phyloP scores from a whole-genome alignment of 1,140 invertebrate species.

The Bombus waltoni region DNA sequence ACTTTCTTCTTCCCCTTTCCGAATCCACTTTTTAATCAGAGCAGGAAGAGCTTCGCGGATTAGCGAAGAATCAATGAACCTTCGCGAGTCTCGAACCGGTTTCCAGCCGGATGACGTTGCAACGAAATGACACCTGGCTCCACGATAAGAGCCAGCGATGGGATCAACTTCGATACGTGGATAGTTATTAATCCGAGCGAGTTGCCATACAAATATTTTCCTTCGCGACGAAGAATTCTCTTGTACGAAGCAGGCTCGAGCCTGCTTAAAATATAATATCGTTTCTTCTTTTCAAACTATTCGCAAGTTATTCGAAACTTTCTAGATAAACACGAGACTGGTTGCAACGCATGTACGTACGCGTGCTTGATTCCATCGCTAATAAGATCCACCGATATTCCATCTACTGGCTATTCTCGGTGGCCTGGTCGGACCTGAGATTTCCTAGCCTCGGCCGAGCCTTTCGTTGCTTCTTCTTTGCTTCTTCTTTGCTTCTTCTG shows the following conservation, averaged over 20 bases:
- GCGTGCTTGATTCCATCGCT: background rate
- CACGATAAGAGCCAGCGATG: conserved; percentile 49
- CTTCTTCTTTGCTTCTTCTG: background rate
- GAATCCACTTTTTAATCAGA: background rate
- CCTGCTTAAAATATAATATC: too few relatives aligned
- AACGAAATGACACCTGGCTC: conserved; percentile 60
- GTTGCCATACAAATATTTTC: background rate
- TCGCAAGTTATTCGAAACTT: background rate
- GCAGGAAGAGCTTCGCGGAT: conserved; percentile 55
- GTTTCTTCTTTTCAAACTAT: background rate
- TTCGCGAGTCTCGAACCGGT: conserved; percentile 54
- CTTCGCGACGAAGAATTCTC: background rate
- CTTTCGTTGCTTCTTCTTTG: background rate
- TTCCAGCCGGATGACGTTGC: conserved; percentile 53
- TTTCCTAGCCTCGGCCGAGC: background rate
- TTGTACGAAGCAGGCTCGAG: too few relatives aligned
- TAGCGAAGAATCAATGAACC: conserved; percentile 64
- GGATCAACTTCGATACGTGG: background rate
- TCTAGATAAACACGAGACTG: too few relatives aligned
- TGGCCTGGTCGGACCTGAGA: background rate
- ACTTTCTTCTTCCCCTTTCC: background rate
- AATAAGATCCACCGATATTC: background rate
- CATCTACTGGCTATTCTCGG: conserved; percentile 13
- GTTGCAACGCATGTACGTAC: too few relatives aligned
- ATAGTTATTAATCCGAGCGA: background rate